Evolutionary conservation across 35 echinoderm and acorn worm genomes (phyloP).

Genomic region (Lytechinus pictus): DNA sequence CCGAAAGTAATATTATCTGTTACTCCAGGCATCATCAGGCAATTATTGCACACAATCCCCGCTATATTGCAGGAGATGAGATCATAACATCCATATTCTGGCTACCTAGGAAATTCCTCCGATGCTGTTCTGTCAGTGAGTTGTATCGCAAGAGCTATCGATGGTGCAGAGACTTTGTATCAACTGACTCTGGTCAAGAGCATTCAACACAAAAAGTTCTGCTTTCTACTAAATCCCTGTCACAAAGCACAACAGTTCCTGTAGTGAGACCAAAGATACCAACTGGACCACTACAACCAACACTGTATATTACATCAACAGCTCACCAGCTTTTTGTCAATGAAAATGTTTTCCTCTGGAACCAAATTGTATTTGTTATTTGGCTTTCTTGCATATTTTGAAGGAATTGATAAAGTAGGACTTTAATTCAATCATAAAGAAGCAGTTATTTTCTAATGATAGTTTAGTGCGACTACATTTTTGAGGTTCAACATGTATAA

Average conservation of each 20-base stretch:
- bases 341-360: not conserved
- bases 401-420: not conserved
- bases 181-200: not conserved
- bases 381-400: not conserved
- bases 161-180: not conserved
- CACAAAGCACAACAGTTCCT: not conserved
- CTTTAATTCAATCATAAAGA: not conserved
- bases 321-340: not conserved
- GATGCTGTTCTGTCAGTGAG: not conserved
- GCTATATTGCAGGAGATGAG: not conserved
- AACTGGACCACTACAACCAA: not conserved
- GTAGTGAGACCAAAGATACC: not conserved
- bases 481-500: not conserved
- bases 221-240: not conserved
- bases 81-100: not conserved
- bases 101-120: not conserved
- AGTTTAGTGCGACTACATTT: not conserved
- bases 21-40: not conserved
- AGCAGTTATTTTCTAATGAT: not conserved
- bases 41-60: slow-evolving; percentile 16
- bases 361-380: not conserved
- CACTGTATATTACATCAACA: not conserved
- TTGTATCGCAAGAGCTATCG: not conserved
- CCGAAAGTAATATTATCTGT: not conserved
- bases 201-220: not conserved